A percentile compares a stretch with the other conserved stretches of the same genome.
These are phyloP conservation scores for Polypedilum vanderplanki DNA, from an alignment of 1,140 invertebrate species.

Conservation along the genomic window DNA sequence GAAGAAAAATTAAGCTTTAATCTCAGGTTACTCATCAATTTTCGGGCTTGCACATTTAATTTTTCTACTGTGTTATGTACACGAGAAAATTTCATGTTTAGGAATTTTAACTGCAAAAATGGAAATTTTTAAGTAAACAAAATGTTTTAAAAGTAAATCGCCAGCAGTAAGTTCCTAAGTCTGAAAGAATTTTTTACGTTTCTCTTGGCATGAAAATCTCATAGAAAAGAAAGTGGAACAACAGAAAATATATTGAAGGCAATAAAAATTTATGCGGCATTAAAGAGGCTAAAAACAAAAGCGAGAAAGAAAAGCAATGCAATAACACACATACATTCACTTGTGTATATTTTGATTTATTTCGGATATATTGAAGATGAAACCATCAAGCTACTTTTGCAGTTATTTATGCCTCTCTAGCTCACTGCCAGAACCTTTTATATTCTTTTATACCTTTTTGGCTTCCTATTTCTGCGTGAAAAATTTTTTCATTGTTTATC, in stretches of 20 bases:
- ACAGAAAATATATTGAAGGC: not conserved
- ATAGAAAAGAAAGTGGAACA: no score
- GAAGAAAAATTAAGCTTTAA: no score
- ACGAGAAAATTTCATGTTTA: no score
- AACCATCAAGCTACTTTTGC: not conserved
- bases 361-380: conserved; percentile 13
- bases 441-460: not conserved
- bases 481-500: conserved; percentile 2
- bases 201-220: no score
- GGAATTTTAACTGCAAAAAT: no score
- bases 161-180: no score
- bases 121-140: no score
- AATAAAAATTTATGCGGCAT: conserved; percentile 12
- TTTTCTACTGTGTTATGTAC: not conserved
- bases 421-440: not conserved
- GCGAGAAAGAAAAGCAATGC: not conserved
- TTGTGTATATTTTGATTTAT: conserved; percentile 3
- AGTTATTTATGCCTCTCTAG: conserved; percentile 3
- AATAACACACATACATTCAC: no score
- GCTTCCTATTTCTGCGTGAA: not conserved
- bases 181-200: no score
- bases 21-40: no score
- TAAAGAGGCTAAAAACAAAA: conserved; percentile 3
- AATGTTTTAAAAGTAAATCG: no score
- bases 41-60: not conserved